phyloP scores from a whole-genome alignment of 2,797 vertebrate species.

The Sebastolobus altivelis region DNA sequence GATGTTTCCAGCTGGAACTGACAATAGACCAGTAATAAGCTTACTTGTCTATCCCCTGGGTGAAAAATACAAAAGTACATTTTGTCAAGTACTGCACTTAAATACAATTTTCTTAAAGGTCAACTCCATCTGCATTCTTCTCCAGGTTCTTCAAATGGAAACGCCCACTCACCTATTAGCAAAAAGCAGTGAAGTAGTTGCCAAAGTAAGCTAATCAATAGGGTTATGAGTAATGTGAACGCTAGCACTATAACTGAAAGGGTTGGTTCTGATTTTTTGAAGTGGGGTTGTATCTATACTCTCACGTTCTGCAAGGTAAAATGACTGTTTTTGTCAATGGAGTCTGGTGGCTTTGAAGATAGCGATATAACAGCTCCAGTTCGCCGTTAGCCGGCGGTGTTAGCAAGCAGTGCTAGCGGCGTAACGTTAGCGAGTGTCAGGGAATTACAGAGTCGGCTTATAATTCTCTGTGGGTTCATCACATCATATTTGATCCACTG shows the following conservation, averaged over 20 bases:
- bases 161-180: not conserved
- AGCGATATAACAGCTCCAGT: too few species aligned
- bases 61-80: not conserved
- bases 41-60: not conserved
- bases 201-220: not conserved
- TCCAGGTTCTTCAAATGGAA: not conserved
- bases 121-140: not conserved
- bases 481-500: not conserved
- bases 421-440: too few species aligned
- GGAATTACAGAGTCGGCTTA: too few species aligned
- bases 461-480: too few species aligned
- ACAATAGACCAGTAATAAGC: not conserved
- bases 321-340: too few species aligned
- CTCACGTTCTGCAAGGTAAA: too few species aligned
- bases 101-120: not conserved
- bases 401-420: too few species aligned
- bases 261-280: not conserved
- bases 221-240: not conserved
- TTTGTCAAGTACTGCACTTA: not conserved
- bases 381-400: too few species aligned
- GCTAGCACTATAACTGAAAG: not conserved
- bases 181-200: not conserved
- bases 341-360: too few species aligned
- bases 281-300: too few species aligned
- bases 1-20: slow-evolving; percentile 21